Conservation (phyloP, 2,888 invertebrate genomes). For the Eurois occulta region DNA sequence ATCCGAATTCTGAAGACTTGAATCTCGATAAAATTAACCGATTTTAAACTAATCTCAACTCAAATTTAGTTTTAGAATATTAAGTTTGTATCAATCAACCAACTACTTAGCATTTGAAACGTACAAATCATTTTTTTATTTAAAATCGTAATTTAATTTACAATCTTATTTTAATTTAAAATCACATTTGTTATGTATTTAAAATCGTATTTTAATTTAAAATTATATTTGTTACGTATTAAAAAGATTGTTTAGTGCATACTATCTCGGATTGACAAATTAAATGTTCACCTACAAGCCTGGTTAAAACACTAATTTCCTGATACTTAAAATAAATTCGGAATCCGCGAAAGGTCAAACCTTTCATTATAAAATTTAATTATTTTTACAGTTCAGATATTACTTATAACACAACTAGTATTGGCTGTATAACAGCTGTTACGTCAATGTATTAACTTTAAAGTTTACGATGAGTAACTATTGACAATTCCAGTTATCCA, state of each 20-base stretch:
- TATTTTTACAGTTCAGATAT: not conserved
- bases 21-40: not conserved
- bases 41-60: not conserved
- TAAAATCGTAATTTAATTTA: too few species aligned
- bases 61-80: not conserved
- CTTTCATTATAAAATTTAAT: not conserved
- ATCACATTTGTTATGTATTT: too few species aligned
- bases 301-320: slow-evolving; percentile 26
- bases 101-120: not conserved
- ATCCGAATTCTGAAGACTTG: not conserved
- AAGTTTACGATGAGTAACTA: slow-evolving; percentile 38
- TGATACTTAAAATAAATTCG: not conserved
- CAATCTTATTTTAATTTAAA: too few species aligned
- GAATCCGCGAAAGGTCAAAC: not conserved
- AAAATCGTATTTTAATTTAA: not conserved
- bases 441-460: slow-evolving; percentile 29
- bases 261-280: slow-evolving; percentile 20
- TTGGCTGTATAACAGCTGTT: slow-evolving; percentile 15
- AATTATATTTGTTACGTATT: not conserved
- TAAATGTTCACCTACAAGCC: slow-evolving; percentile 3
- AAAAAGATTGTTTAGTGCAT: not conserved
- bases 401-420: not conserved
- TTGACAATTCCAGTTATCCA: slow-evolving; percentile 51
- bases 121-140: not conserved
- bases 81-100: too few species aligned